Percentiles rank a stretch among this genome's conserved stretches.
Evolutionary conservation across 2,113 vertebrate genomes (phyloP).

Genomic region (Octodon degus): DNA sequence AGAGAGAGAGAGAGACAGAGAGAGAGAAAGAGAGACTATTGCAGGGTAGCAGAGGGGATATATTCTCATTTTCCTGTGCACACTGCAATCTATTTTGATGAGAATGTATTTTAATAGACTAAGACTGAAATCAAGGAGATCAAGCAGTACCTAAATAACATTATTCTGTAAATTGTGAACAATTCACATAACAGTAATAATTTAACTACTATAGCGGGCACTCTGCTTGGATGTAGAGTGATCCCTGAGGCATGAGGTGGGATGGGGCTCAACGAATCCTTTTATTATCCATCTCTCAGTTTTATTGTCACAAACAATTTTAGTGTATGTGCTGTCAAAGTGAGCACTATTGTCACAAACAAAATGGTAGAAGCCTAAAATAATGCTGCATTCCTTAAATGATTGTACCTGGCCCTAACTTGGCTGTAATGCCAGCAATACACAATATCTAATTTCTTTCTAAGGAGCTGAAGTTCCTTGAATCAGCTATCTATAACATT

Average conservation of each 20-base stretch:
- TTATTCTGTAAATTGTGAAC: background rate
- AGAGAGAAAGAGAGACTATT: too few species aligned
- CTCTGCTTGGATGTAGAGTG: background rate
- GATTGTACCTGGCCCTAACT: background rate
- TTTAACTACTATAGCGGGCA: background rate
- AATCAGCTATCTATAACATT: background rate
- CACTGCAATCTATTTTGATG: background rate
- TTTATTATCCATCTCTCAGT: background rate
- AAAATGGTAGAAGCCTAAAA: background rate
- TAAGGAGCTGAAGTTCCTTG: background rate
- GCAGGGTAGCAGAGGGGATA: background rate
- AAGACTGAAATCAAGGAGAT: background rate
- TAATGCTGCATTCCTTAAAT: background rate
- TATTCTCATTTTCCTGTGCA: background rate
- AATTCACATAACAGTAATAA: background rate
- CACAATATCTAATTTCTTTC: background rate
- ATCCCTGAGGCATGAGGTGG: background rate
- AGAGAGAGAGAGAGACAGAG: too few species aligned
- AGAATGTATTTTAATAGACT: background rate
- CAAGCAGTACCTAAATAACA: background rate
- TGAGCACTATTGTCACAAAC: background rate
- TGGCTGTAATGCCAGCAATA: background rate
- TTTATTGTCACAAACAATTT: conserved; percentile 39
- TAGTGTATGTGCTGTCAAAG: too few species aligned
- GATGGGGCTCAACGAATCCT: background rate